Base-by-base conservation (phyloP, 1,140 invertebrate genomes). In the Drosophila repletoides region DNA sequence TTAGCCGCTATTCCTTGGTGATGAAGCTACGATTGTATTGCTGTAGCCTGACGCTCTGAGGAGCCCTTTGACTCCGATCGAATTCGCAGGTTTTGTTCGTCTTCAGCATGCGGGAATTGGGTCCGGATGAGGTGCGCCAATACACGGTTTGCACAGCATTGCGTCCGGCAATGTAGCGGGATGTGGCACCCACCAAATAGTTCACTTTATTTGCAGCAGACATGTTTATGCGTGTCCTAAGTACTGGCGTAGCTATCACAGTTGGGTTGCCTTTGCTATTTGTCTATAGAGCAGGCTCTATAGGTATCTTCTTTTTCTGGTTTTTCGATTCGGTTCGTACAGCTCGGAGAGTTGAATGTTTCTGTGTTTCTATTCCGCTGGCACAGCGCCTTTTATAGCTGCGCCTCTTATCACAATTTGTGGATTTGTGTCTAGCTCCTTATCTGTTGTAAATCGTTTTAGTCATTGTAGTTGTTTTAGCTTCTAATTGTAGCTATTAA, bases 71-170 rank as follows among this genome's bases (percentile, higher is more conserved):
- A 12, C 29, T 52, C 38, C 80, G 75, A 36, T 87, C 92, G 68
- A 94, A 94, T 88, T 93, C 93, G 34, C 93, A 93, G 46, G 91
- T 93, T 70, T 92, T 94, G 36, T 86, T 86, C 2, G 93, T 93
- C 77, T 93, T 94, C 34, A 93, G 60, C 28, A 94, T 88, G 38
- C 89, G 81, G 2, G 92, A 92, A 52, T 91, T 92, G 14, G 87
- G 76, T 3, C 91, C 92, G 2, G 91, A 79, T 1, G 91, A 87
- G 51, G 91, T 91, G 64, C 94, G 91, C 94, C 94, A 95, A 68
- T 95, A 95, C 1, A 95, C 93, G 0, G 94, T 95, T 70, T 94
- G 93, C 12, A 94, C 92, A 1, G 93, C 94, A 68, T 95, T 93
- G 56, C 93, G 92, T 29, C 94, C 93, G 28, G 93, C 93, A 51